Evolutionary conservation across 2,113 vertebrate species (phyloP).

Genomic region (Irena cyanogastra): DNA sequence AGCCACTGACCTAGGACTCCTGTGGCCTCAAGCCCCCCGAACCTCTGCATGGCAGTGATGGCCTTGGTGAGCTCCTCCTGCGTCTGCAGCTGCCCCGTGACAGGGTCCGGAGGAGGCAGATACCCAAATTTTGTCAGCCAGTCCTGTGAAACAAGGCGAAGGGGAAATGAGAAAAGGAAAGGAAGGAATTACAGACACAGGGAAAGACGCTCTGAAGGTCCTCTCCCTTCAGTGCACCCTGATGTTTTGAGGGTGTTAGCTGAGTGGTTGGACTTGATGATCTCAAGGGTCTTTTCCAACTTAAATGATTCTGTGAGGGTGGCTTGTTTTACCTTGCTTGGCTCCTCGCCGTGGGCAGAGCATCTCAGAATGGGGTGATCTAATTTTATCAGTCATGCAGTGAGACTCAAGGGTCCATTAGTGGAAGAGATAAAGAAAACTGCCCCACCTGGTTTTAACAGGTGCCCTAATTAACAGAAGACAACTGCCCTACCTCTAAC

Average conservation of each 20-base stretch:
- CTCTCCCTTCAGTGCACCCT: not conserved
- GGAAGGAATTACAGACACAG: not conserved
- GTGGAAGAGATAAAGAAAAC: not conserved
- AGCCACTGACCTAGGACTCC: conserved; percentile 83
- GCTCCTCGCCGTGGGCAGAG: not conserved
- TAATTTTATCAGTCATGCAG: not conserved
- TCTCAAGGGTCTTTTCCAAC: not conserved
- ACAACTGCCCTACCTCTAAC: not conserved
- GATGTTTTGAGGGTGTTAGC: not conserved
- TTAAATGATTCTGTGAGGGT: not conserved
- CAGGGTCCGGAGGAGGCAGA: conserved; percentile 84
- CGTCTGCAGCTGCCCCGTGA: conserved; percentile 85
- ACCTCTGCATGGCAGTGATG: conserved; percentile 92
- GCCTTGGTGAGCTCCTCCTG: conserved; percentile 89
- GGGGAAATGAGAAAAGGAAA: not conserved
- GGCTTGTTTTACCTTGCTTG: not conserved
- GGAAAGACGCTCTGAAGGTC: not conserved
- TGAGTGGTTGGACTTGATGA: not conserved
- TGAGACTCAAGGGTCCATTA: not conserved
- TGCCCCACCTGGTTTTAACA: not conserved
- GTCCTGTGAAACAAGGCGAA: conserved; percentile 74
- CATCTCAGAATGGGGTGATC: not conserved
- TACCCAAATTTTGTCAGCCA: conserved; percentile 96
- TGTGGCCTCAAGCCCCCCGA: conserved; percentile 88
- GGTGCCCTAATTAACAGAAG: not conserved